These are phyloP conservation scores for Anas acuta DNA, from an alignment of 2,797 vertebrate genomes.

Conservation along the genomic window DNA sequence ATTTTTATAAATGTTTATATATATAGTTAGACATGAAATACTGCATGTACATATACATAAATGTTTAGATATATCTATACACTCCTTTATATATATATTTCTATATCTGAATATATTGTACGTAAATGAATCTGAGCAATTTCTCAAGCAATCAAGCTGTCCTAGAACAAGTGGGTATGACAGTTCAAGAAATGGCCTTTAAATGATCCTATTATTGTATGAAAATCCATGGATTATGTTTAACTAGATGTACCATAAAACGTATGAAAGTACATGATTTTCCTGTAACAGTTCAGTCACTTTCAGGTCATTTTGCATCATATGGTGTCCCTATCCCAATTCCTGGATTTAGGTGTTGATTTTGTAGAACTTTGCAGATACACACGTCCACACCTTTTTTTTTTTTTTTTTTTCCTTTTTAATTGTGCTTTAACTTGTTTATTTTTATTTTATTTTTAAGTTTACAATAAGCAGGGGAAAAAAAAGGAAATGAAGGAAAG, in stretches of 20 bases:
- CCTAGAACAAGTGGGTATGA: background rate
- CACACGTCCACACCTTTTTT: background rate
- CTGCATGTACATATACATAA: background rate
- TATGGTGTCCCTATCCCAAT: background rate
- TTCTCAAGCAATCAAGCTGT: background rate
- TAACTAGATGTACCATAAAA: background rate
- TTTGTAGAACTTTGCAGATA: slow-evolving; percentile 50
- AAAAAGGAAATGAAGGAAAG: background rate
- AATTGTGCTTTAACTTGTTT: background rate
- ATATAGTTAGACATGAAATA: background rate
- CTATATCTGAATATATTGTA: background rate
- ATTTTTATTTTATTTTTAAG: background rate
- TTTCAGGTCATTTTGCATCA: background rate
- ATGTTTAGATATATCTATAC: background rate
- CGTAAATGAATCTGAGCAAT: background rate
- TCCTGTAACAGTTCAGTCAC: background rate
- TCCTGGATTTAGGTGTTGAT: slow-evolving; percentile 60
- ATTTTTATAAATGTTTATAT: background rate
- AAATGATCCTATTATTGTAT: background rate
- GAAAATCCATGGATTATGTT: background rate
- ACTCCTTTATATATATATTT: background rate
- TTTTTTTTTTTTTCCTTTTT: too few relatives aligned
- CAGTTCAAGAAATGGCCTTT: background rate
- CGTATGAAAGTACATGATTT: background rate
- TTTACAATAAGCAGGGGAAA: background rate